phyloP scores from a whole-genome alignment of 2,797 vertebrate species.

The Staurois parvus region DNA sequence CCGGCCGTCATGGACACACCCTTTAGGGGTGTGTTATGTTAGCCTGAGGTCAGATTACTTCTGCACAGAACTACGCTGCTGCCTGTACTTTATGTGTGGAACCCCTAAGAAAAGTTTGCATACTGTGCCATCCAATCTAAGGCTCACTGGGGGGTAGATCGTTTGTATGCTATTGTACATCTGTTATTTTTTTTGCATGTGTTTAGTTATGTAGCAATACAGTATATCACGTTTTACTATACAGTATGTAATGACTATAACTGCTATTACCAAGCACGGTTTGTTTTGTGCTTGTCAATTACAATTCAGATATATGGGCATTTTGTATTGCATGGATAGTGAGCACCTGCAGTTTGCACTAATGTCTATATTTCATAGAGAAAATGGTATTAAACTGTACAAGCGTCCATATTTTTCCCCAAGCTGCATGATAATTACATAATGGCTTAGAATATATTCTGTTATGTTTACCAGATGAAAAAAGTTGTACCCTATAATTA shows the following conservation, averaged over 20 bases:
- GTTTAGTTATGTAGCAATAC: neutral
- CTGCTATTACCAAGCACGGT: neutral
- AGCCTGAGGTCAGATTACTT: too few relatives aligned
- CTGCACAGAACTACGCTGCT: too few relatives aligned
- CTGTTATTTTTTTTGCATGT: too few relatives aligned
- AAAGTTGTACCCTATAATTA: neutral
- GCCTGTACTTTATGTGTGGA: too few relatives aligned
- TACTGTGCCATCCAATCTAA: too few relatives aligned
- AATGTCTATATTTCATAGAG: neutral
- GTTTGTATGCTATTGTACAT: too few relatives aligned
- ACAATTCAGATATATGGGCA: neutral
- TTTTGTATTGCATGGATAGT: neutral
- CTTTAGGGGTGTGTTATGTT: too few relatives aligned
- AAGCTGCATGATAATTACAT: neutral
- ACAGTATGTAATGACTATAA: neutral
- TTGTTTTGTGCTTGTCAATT: too few relatives aligned
- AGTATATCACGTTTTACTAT: neutral
- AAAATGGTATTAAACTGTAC: neutral
- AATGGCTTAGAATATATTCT: neutral
- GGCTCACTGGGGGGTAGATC: too few relatives aligned
- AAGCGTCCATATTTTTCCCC: neutral
- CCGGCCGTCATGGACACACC: too few relatives aligned
- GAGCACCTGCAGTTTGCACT: neutral
- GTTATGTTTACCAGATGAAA: neutral
- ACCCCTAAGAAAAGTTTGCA: too few relatives aligned